Evolutionary conservation across 2,888 invertebrate species (phyloP), one percentile per base, ranked within the genome.

Genomic region (Drosophila gaucha): DNA sequence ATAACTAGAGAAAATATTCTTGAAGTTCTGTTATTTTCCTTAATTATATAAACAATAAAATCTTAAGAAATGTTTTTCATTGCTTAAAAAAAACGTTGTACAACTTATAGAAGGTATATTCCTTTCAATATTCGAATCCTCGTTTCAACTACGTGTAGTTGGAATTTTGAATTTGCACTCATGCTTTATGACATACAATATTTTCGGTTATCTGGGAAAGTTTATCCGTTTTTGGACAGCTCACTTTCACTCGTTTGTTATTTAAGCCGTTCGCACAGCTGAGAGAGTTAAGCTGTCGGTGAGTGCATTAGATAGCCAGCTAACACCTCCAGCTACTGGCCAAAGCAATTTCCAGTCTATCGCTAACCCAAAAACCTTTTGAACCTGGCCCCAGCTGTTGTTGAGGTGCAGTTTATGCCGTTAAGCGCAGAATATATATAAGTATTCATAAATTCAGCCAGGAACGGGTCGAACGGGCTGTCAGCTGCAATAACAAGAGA

Each of bases 321-420:
- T 26, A 64, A 28, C 73, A 65, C 77, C 78, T 59, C 38, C n/a
- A 56, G 74, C 67, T 64, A 77, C 56, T 26, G 72, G 60, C 52
- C 60, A 77, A 76, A 62, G 60, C 66, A 58, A 65, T 72, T 80
- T 86, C 56, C 57, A 64, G 66, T 73, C 66, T 33, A 78, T 65
- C 62, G 62, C 67, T 68, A 71, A 82, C 84, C 84, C 68, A 68
- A 55, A 82, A 78, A 87, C 86, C 88, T 77, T 70, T 69, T 75
- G 65, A 87, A 67, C 74, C 67, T 47, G 73, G 60, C 33, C 38
- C 14, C 50, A 47, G 26, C 30, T 26, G 36, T 36, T 50, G 39
- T 22, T 30, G 63, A 58, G 58, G 31, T 55, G 65, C 66, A 51
- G 54, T 44, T 65, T 76, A 35, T 69, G 66, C 73, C 62, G 77